phyloP scores from a whole-genome alignment of 2,888 invertebrate genomes.

The Hirtodrosophila cameraria region DNA sequence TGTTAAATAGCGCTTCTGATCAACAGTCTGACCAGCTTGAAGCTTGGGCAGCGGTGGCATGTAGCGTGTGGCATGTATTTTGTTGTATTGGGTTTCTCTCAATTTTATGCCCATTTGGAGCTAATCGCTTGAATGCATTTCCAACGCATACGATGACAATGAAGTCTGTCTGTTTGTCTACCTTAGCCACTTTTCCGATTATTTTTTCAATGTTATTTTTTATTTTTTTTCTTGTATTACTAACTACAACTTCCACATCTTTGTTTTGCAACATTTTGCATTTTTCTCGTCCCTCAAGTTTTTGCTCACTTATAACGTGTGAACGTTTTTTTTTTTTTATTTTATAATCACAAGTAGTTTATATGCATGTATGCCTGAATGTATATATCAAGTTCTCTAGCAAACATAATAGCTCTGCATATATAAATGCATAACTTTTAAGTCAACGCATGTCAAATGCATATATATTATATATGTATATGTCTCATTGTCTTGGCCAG shows the following conservation, averaged over 20 bases:
- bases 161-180: neutral
- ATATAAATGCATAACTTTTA: conserved; percentile 10
- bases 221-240: conserved; percentile 12
- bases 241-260: conserved; percentile 65
- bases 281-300: conserved; percentile 11
- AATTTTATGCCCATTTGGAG: conserved; percentile 25
- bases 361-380: conserved; percentile 11
- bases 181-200: conserved; percentile 26
- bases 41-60: neutral
- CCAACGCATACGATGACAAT: conserved; percentile 16
- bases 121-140: conserved; percentile 9
- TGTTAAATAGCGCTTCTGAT: conserved; percentile 16
- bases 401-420: conserved; percentile 9
- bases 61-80: neutral
- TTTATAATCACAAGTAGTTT: no score
- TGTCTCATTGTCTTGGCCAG: conserved; percentile 27
- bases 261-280: conserved; percentile 52
- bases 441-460: conserved; percentile 52
- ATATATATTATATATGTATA: conserved; percentile 21
- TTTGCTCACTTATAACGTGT: conserved; percentile 36
- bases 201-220: conserved; percentile 38
- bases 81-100: conserved; percentile 20
- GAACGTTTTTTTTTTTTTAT: conserved; percentile 46
- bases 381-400: conserved; percentile 28
- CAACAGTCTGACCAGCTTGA: neutral